phyloP scores from a whole-genome alignment of 2,888 invertebrate species.

The Anarsia innoxiella region DNA sequence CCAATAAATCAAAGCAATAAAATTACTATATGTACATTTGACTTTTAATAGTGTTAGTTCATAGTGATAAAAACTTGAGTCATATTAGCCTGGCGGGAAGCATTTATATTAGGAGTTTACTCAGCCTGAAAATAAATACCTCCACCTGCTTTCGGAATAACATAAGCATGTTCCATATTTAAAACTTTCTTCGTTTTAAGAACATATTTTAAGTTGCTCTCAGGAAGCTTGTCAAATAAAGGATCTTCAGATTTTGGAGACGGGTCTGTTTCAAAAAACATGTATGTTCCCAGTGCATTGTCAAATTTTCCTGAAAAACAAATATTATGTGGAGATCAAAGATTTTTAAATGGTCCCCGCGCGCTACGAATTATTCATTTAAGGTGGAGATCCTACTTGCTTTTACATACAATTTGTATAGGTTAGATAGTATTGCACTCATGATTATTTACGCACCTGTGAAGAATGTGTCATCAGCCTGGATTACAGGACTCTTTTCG shows the following conservation, averaged over 20 bases:
- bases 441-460: slow-evolving; percentile 55
- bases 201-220: slow-evolving; percentile 73
- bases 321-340: too few relatives aligned
- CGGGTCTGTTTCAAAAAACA: slow-evolving; percentile 81
- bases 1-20: too few relatives aligned
- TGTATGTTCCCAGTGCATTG: slow-evolving; percentile 80
- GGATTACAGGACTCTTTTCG: slow-evolving; percentile 77
- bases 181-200: slow-evolving; percentile 80
- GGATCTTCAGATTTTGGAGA: slow-evolving; percentile 59
- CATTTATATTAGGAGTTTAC: too few relatives aligned
- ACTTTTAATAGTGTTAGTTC: slow-evolving; percentile 1
- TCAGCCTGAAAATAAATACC: too few relatives aligned
- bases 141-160: slow-evolving; percentile 58
- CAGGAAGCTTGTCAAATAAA: slow-evolving; percentile 74
- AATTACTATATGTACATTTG: too few relatives aligned
- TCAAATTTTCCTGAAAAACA: slow-evolving; percentile 82
- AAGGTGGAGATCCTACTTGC: too few relatives aligned
- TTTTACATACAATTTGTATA: too few relatives aligned
- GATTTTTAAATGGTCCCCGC: too few relatives aligned
- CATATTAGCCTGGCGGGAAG: too few relatives aligned
- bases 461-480: slow-evolving; percentile 80
- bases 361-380: too few relatives aligned
- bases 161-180: slow-evolving; percentile 80
- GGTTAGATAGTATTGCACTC: too few relatives aligned
- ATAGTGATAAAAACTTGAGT: too few relatives aligned